Evolutionary conservation across 2,888 invertebrate species (phyloP), one percentile per base, ranked within the genome.

Genomic region (Phaonia tiefii): DNA sequence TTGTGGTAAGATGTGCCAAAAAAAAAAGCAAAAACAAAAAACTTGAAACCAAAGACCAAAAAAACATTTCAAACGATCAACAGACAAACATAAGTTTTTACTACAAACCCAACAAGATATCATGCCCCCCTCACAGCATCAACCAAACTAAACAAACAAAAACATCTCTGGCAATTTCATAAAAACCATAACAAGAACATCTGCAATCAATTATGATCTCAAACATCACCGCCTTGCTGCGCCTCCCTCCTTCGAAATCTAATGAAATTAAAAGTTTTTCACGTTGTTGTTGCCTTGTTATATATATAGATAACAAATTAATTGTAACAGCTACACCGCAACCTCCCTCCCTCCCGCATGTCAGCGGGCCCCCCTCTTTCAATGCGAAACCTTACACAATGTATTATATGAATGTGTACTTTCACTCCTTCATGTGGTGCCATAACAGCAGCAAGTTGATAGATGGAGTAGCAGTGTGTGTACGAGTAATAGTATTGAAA

Each of bases 1-100:
- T 85, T 91, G 91, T 83, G 91, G 91, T 91, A 89, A 90, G 90
- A 66, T 49, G 17, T 72, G 5, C 42, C 63, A 63, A 63, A 26
- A 63, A 42, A 60, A 15, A 39, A 39, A 10, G 37, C 8, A 26
- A 8, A n/a, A 25, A 31, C 15, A 31, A 58, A 58, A n/a, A n/a
- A n/a, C n/a, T n/a, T n/a, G n/a, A n/a, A n/a, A n/a, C n/a, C n/a
- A n/a, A 56, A 26, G 13, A 22, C 26, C 1, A 13, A 26, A 31
- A n/a, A 31, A 17, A 60, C 17, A 17, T 1, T 4, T 17, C 13
- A 58, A 31, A n/a, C 31, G 7, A 60, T 60, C 37, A 17, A 2
- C 13, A 22, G 2, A 15, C 11, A 25, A n/a, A 31, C 31, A 58
- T 10, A 15, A 11, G 26, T 51, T 5, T 7, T 7, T n/a, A 31